Conservation (phyloP, 2,888 invertebrate genomes). For the Myopa testacea region DNA sequence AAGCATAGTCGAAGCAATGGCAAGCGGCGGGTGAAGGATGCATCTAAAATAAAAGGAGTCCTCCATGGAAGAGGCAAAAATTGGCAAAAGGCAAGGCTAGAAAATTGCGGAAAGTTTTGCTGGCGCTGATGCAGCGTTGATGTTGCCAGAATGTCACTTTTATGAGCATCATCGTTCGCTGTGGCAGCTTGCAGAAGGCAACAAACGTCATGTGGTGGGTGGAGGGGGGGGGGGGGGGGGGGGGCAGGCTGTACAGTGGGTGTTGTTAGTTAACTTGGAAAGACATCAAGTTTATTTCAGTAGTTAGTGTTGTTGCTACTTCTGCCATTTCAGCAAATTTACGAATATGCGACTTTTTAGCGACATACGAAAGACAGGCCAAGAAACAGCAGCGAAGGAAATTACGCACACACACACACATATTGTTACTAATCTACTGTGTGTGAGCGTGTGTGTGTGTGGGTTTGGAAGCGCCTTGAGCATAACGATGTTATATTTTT, state of each 20-base stretch:
- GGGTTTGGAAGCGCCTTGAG: slow-evolving; percentile 6
- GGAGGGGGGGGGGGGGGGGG: neutral
- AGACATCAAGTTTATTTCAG: slow-evolving; percentile 32
- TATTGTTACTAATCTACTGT: no score
- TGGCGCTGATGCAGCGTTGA: slow-evolving; percentile 7
- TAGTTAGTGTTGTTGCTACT: slow-evolving; percentile 3
- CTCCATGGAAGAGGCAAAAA: neutral
- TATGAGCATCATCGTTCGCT: slow-evolving; percentile 21
- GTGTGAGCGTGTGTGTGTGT: no score
- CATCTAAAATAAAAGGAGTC: no score
- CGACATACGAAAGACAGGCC: slow-evolving; percentile 10
- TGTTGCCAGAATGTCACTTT: slow-evolving; percentile 32
- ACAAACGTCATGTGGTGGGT: neutral
- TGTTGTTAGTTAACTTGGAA: slow-evolving; percentile 32
- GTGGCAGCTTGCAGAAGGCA: neutral
- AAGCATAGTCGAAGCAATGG: no score
- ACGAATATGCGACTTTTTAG: slow-evolving; percentile 26
- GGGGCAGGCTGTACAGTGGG: neutral
- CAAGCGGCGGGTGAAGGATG: no score
- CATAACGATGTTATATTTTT: slow-evolving; percentile 31
- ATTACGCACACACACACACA: neutral
- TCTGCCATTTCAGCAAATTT: slow-evolving; percentile 33
- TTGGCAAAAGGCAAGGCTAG: neutral
- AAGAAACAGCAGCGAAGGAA: neutral
- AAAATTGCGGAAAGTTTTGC: slow-evolving; percentile 32